Conservation (phyloP, 2,888 invertebrate species). For the Metellina segmentata region DNA sequence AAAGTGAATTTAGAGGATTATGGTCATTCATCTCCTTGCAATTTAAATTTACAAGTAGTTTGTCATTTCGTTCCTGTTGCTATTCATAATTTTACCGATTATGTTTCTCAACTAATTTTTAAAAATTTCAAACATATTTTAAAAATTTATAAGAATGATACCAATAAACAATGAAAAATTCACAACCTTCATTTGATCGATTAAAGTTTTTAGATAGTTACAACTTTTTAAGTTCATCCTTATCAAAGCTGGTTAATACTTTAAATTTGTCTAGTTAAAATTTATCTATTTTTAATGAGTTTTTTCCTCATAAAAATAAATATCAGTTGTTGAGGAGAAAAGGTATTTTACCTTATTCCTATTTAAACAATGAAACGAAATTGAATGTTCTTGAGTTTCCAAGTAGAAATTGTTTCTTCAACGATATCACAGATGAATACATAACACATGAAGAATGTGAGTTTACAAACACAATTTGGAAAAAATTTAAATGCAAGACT, state of each 20-base stretch:
- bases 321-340: slow-evolving; percentile 1
- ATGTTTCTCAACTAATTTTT: not conserved
- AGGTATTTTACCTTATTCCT: slow-evolving; percentile 17
- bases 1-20: not conserved
- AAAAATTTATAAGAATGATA: not conserved
- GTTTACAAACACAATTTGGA: not conserved
- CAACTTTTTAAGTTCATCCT: no score
- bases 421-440: not conserved
- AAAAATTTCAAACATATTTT: not conserved
- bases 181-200: not conserved
- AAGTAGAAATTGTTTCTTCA: not conserved
- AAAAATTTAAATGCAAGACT: not conserved
- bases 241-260: not conserved
- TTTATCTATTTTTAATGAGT: slow-evolving; percentile 22
- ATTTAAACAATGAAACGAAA: not conserved
- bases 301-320: not conserved
- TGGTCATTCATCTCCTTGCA: slow-evolving; percentile 3
- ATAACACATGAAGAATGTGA: slow-evolving; percentile 2
- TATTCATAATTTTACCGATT: no score
- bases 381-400: not conserved
- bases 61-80: no score
- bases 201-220: no score
- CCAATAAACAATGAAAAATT: slow-evolving; percentile 27
- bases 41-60: slow-evolving; percentile 32
- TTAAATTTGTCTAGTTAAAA: not conserved